phyloP scores from a whole-genome alignment of 2,113 vertebrate species.

The Ameiurus melas region DNA sequence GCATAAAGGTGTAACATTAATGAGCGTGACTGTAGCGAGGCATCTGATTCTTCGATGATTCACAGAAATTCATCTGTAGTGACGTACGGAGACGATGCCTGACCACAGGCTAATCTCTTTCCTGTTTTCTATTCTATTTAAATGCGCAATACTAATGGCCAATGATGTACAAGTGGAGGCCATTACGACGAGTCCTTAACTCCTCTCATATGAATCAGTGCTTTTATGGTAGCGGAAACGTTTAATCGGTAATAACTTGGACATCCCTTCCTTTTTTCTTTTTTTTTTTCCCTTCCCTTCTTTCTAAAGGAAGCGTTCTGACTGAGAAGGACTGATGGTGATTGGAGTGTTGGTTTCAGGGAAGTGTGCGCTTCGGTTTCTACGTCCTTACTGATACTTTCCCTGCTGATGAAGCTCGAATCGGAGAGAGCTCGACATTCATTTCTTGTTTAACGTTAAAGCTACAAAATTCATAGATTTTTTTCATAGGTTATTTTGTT shows the following conservation, averaged over 20 bases:
- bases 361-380: not conserved
- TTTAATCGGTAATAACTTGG: not conserved
- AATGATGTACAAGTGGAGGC: conserved; percentile 28
- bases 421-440: not conserved
- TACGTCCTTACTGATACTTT: not conserved
- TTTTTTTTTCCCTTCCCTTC: not conserved
- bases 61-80: not conserved
- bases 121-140: not conserved
- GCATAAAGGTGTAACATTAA: not conserved
- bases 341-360: not conserved
- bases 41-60: too few relatives aligned
- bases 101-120: not conserved
- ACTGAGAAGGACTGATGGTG: not conserved
- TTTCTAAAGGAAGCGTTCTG: not conserved
- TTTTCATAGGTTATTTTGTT: not conserved
- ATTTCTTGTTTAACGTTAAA: conserved; percentile 1
- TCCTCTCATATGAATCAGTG: not conserved
- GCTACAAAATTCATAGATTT: not conserved
- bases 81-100: not conserved
- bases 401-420: not conserved
- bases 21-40: not conserved
- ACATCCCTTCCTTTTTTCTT: not conserved
- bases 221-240: not conserved
- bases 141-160: conserved; percentile 4
- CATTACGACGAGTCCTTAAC: not conserved